Evolutionary conservation across 1,140 invertebrate species (phyloP), one percentile per base, ranked within the genome.

Genomic region (Lepidurus apus): DNA sequence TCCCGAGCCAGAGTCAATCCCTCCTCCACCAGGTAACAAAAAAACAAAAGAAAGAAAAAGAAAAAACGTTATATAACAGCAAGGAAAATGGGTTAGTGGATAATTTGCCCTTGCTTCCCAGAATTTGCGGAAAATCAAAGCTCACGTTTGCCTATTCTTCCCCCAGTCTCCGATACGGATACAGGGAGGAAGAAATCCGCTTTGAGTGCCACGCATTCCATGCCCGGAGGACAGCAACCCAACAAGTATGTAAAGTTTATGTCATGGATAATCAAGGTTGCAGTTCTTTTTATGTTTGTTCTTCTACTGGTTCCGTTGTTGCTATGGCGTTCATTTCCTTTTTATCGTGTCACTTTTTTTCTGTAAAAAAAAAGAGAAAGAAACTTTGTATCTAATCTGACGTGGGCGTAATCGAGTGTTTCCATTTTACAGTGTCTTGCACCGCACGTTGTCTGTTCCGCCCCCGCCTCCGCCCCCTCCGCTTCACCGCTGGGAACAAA

Each of bases 391-490:
- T 34, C 34, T 34, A 34, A 34, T 34, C 34, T 34, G 34, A 34
- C 1, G 6, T 13, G 24, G 10, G 5, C 7, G 45, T 26, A 77
- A 53, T 45, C 43, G 11, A 44, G 8, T 65, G 13, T 43, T 11
- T 7, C 26, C 43, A 17, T 24, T 17, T 76, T 11, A 21, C 21
- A 44, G 42, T 43, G 21, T 34, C 76, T 53, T 45, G 45, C 43
- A 42, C 42, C 42, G 53, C 26, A 78, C 79, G 7, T 26, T 43
- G 53, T 74, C 78, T 4, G 81, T 79, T n/a, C 81, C 89, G 0
- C 87, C 89, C 8, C 90, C 89, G 1, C 89, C 90, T 1, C 89
- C 90, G 0, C 90, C 90, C 0, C 88, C 91, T 43, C 89, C 89
- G 3, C 88, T 88, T 45, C 44, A 43, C 44, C 34, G 34, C 42